These are phyloP conservation scores for Drosophila ochracea DNA, from an alignment of 2,888 invertebrate species.

Conservation along the genomic window DNA sequence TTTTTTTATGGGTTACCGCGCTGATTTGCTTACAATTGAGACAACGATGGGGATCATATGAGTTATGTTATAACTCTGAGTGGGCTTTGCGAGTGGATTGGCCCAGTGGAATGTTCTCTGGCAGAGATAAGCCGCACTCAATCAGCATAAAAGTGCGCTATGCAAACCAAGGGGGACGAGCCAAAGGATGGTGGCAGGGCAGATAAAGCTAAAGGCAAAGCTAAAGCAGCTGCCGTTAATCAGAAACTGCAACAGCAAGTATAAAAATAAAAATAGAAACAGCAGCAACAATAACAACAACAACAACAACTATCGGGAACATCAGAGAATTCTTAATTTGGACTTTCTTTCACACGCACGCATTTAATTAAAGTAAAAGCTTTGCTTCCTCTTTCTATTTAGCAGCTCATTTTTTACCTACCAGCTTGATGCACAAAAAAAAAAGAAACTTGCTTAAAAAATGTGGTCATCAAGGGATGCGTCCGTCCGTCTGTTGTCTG, in stretches of 20 bases:
- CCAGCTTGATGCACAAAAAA: constrained; percentile 19
- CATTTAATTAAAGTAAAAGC: constrained; percentile 80
- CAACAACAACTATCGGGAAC: constrained; percentile 20
- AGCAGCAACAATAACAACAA: neutral
- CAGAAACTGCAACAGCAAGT: constrained; percentile 58
- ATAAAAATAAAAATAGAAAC: constrained; percentile 17
- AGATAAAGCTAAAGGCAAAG: constrained; percentile 14
- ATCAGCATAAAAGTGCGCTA: constrained; percentile 75
- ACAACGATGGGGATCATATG: constrained; percentile 69
- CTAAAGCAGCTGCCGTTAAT: constrained; percentile 67
- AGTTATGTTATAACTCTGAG: constrained; percentile 66
- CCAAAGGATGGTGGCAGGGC: neutral
- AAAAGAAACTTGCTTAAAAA: constrained; percentile 34
- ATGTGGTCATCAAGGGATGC: constrained; percentile 65
- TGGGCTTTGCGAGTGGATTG: constrained; percentile 47
- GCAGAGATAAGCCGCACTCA: constrained; percentile 75
- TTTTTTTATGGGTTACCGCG: constrained; percentile 61
- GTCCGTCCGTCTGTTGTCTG: constrained; percentile 35
- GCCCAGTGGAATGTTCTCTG: constrained; percentile 25
- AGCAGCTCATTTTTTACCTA: constrained; percentile 26
- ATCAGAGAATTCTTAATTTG: constrained; percentile 66
- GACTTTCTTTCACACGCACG: constrained; percentile 69
- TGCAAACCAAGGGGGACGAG: constrained; percentile 18
- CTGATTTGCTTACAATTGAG: constrained; percentile 80
- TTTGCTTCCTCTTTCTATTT: constrained; percentile 53